Conservation (phyloP, 2,888 invertebrate species). For the Mayetiola destructor region DNA sequence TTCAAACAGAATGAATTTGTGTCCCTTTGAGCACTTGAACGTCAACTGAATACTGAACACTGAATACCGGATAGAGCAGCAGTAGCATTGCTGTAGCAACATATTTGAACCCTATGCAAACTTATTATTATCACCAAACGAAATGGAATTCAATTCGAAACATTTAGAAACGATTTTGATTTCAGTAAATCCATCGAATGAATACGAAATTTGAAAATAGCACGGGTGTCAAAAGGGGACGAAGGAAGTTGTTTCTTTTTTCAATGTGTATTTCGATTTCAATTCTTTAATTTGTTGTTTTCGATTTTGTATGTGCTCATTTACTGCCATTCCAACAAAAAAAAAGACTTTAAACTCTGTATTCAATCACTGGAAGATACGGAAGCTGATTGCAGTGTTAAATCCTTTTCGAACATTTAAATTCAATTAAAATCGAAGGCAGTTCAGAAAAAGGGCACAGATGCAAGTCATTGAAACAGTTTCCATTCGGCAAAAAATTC, state of each 20-base stretch:
- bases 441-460: neutral
- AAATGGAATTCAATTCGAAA: no score
- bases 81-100: no score
- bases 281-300: neutral
- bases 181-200: neutral
- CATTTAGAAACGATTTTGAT: no score
- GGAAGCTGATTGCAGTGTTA: neutral
- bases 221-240: neutral
- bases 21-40: neutral
- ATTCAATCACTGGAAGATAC: no score
- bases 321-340: neutral
- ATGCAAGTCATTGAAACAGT: neutral
- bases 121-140: neutral
- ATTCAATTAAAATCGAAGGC: conserved; percentile 6
- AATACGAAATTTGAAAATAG: neutral
- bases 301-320: conserved; percentile 3
- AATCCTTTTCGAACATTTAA: conserved; percentile 1
- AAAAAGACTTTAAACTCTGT: neutral
- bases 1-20: conserved; percentile 1
- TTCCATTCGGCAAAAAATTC: no score
- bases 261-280: neutral
- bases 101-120: neutral
- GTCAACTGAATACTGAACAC: neutral
- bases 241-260: neutral
- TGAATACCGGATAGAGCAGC: no score